Evolutionary conservation across 2,888 invertebrate species (phyloP).

Genomic region (Pammene aurita): DNA sequence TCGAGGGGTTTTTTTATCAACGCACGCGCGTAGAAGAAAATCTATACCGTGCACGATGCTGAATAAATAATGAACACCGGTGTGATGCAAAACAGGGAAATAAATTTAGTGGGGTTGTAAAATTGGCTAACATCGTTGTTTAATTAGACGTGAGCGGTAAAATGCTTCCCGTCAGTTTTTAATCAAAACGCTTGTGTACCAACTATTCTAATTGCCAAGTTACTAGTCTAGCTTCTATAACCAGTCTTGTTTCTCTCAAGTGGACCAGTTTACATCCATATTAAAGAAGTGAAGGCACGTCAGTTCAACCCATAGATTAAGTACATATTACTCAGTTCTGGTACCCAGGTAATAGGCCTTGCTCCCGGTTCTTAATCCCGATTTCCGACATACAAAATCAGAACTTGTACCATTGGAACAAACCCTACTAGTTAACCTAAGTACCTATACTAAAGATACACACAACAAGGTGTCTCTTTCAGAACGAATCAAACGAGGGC

Average conservation of each 20-base stretch:
- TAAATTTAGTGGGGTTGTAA: conserved; percentile 25
- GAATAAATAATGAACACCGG: conserved; percentile 37
- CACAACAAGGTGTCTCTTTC: too few relatives aligned
- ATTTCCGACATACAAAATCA: too few relatives aligned
- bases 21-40: conserved; percentile 40
- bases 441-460: too few relatives aligned
- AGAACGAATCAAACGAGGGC: too few relatives aligned
- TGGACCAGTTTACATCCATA: not conserved
- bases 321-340: too few relatives aligned
- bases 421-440: too few relatives aligned
- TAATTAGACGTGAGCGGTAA: conserved; percentile 14
- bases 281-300: not conserved
- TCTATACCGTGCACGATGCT: conserved; percentile 36
- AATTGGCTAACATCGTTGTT: conserved; percentile 14
- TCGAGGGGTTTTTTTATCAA: conserved; percentile 13
- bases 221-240: not conserved
- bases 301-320: not conserved
- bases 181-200: conserved; percentile 1
- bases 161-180: conserved; percentile 4
- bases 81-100: conserved; percentile 36
- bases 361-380: too few relatives aligned
- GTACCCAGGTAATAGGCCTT: too few relatives aligned
- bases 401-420: too few relatives aligned
- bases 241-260: not conserved
- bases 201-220: not conserved